Evolutionary conservation across 2,888 invertebrate genomes (phyloP), one percentile per base, ranked within the genome.

Genomic region (Lithodes maja): DNA sequence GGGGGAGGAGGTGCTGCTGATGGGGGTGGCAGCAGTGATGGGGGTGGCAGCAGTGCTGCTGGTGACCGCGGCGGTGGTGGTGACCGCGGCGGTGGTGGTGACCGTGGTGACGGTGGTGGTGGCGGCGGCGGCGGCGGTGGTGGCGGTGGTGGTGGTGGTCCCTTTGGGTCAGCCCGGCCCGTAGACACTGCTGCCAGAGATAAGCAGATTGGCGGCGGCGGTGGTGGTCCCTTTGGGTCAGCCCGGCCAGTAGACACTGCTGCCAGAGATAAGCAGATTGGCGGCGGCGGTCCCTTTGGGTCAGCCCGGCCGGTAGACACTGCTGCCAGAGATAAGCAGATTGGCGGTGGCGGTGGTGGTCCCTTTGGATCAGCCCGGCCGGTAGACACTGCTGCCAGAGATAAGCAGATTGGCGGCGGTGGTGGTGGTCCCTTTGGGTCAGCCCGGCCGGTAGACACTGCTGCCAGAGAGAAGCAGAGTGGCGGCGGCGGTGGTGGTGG

Each of bases 221-320:
- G 77, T 55, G 12, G 55, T 15, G 54, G 55, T 52, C n/a, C 55
- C 17, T 71, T 53, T 93, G 99, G 99, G n/a, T 96, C 96, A 55
- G 99, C 99, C 49, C 98, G 97, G 93, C 99, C 99, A 0, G 99
- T 99, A 0, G 98, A 99, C 33, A 52, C 33, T 3, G 17, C 49
- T 50, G 55, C 50, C 50, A 17, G 77, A 2, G 54, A 61, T 82
- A 33, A 50, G 9, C 9, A 15, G n/a, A 52, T 71, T n/a, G 52
- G 84, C 12, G 49, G 54, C 71, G 54, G 84, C 2, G 52, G 83
- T 68, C 94, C 94, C 91, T 94, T 99, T 93, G 99, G 99, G n/a
- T 96, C 96, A 55, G 99, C 99, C 49, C 98, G 97, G 93, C 99
- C 99, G 0, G 99, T 99, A 0, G 98, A 99, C 93, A 99, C 99